These are phyloP conservation scores for Eupeodes latifasciatus DNA, from an alignment of 2,888 invertebrate species.

Conservation along the genomic window DNA sequence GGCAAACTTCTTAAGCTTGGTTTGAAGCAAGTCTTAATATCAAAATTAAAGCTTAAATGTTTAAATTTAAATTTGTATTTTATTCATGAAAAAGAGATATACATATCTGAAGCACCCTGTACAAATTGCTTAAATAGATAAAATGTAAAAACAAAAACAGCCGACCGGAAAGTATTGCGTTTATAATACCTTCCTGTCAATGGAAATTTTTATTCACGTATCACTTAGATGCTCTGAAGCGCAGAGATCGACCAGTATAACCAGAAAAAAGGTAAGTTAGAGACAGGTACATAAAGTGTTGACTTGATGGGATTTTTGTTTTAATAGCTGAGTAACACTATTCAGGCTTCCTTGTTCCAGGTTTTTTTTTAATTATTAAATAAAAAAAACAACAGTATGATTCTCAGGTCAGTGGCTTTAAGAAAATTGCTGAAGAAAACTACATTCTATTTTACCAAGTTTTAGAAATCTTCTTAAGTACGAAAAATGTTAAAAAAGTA, in stretches of 20 bases:
- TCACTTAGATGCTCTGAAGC: not conserved
- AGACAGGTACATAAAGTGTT: not conserved
- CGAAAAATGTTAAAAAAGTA: not conserved
- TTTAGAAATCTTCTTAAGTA: not conserved
- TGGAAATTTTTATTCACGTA: conserved; percentile 21
- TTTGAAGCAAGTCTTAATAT: no score
- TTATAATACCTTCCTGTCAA: not conserved
- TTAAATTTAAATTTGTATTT: no score
- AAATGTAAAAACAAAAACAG: not conserved
- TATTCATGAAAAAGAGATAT: no score
- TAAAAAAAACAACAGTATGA: not conserved
- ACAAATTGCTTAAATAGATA: not conserved
- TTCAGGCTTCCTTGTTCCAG: not conserved
- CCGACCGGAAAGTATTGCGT: conserved; percentile 15
- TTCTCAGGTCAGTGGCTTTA: not conserved
- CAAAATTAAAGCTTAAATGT: no score
- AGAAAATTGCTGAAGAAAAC: not conserved
- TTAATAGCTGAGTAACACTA: not conserved
- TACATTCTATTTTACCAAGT: not conserved
- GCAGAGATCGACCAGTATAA: not conserved
- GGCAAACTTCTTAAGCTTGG: no score
- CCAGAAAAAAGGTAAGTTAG: not conserved
- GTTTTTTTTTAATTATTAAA: not conserved
- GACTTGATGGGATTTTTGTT: not conserved
- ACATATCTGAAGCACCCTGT: not conserved